A percentile compares a stretch with the other conserved stretches of the same genome.
Conservation (phyloP, 2,797 vertebrate species). For the Lepilemur septentrionalis region DNA sequence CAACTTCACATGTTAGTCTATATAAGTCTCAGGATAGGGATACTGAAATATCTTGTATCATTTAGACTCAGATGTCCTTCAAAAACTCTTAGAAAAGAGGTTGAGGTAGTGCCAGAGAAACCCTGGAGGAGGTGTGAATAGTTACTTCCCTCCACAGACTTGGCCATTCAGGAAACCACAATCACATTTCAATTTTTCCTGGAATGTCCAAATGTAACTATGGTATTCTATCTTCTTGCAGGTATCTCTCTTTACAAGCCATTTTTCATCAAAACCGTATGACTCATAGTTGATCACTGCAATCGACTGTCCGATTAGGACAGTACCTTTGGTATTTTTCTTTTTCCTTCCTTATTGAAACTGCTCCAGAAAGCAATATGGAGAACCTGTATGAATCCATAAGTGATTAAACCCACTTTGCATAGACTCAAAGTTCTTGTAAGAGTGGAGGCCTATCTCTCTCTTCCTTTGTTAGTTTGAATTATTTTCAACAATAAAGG, state of each 20-base stretch:
- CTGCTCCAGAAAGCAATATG: conserved; percentile 65
- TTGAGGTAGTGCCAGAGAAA: background rate
- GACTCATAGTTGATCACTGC: conserved; percentile 77
- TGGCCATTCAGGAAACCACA: conserved; percentile 71
- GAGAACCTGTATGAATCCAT: conserved; percentile 74
- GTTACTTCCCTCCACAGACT: conserved; percentile 62
- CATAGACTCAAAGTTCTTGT: conserved; percentile 67
- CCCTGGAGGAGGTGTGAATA: conserved; percentile 22
- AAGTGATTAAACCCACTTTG: conserved; percentile 79
- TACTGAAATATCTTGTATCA: background rate
- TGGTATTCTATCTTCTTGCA: conserved; percentile 76
- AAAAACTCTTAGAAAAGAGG: background rate
- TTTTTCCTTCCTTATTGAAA: conserved; percentile 68
- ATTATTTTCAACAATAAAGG: conserved; percentile 75
- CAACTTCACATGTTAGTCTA: background rate
- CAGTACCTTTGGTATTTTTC: conserved; percentile 75
- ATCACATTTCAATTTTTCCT: conserved; percentile 68
- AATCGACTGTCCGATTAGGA: conserved; percentile 81
- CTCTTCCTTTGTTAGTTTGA: conserved; percentile 73
- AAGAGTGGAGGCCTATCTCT: conserved; percentile 39
- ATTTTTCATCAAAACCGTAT: conserved; percentile 79
- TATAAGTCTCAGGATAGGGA: background rate
- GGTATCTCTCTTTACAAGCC: conserved; percentile 77
- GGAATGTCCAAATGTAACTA: conserved; percentile 79
- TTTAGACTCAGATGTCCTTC: background rate